Conservation (phyloP, 2,888 invertebrate genomes). For the Drosophila mayaguana region DNA sequence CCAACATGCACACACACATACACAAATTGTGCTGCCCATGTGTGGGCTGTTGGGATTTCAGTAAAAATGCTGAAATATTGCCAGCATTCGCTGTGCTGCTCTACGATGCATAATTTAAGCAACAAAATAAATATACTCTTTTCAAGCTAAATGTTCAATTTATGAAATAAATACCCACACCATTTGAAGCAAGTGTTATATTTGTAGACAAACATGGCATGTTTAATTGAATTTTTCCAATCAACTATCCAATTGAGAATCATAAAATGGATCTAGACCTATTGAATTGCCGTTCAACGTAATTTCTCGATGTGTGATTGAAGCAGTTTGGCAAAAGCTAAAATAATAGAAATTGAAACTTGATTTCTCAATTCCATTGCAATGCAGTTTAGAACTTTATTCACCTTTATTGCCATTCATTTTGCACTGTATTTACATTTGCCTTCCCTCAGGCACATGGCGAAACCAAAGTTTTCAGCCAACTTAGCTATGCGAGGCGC, state of each 20-base stretch:
- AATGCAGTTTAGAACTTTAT: neutral
- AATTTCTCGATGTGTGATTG: neutral
- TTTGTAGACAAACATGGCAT: neutral
- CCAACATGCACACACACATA: neutral
- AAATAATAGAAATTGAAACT: neutral
- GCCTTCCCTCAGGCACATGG: conserved; percentile 8
- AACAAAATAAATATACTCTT: neutral
- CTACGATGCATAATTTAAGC: conserved; percentile 15
- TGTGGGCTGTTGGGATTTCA: conserved; percentile 24
- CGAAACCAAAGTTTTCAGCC: conserved; percentile 23
- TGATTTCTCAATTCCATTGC: neutral
- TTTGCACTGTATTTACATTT: conserved; percentile 36
- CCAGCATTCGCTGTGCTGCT: conserved; percentile 9
- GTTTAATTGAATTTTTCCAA: neutral
- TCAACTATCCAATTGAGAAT: neutral
- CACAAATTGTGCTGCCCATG: neutral
- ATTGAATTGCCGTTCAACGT: neutral
- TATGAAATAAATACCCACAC: neutral
- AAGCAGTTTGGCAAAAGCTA: neutral
- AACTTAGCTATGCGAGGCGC: neutral
- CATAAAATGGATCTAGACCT: neutral
- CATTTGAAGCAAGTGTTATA: neutral
- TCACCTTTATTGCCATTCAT: conserved; percentile 1
- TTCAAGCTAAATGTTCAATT: neutral
- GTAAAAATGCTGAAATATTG: conserved; percentile 24